Percentiles rank a stretch among this genome's conserved stretches.
phyloP scores from a whole-genome alignment of 2,113 vertebrate species.

The Porphyrio hochstetteri region DNA sequence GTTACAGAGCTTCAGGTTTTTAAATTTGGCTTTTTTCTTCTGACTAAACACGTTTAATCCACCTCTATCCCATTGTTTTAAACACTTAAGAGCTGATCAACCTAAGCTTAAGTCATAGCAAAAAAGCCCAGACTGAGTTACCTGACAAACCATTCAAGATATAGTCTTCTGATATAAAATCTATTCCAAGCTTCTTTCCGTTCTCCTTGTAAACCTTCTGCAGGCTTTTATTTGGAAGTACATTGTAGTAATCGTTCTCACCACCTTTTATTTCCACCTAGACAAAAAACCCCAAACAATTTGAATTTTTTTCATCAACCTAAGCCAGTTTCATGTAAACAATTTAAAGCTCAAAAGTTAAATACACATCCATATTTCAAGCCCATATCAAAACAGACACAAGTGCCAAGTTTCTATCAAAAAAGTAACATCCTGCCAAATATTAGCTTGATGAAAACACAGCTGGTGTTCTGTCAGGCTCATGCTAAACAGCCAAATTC shows the following conservation, averaged over 20 bases:
- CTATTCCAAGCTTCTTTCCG: slow-evolving; percentile 82
- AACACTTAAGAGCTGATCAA: not conserved
- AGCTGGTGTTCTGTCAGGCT: not conserved
- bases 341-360: not conserved
- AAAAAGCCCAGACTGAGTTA: slow-evolving; percentile 44
- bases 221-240: slow-evolving; percentile 85
- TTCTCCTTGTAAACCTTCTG: slow-evolving; percentile 82
- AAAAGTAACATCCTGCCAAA: not conserved
- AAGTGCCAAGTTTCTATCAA: not conserved
- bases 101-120: not conserved
- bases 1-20: not conserved
- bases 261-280: slow-evolving; percentile 83
- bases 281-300: not conserved
- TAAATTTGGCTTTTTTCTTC: not conserved
- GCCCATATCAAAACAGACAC: not conserved
- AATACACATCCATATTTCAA: not conserved
- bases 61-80: not conserved
- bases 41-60: not conserved
- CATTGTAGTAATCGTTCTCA: slow-evolving; percentile 79
- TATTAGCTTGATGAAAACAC: not conserved
- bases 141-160: slow-evolving; percentile 75
- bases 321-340: not conserved
- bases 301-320: not conserved
- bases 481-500: not conserved
- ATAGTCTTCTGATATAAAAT: slow-evolving; percentile 79